phyloP scores from a whole-genome alignment of 1,140 invertebrate species.

The Delia radicum region DNA sequence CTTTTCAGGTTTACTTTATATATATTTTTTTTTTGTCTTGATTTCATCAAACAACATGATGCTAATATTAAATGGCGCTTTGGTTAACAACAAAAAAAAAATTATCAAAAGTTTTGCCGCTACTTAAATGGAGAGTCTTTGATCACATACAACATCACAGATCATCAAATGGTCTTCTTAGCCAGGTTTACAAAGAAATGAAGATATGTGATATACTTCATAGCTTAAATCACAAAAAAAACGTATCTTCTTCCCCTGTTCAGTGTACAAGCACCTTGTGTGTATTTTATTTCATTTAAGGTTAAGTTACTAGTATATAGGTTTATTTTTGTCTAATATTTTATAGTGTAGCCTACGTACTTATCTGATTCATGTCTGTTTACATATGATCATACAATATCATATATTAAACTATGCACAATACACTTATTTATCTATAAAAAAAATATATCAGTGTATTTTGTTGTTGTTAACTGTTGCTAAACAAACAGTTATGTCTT shows the following conservation, averaged over 20 bases:
- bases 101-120: slow-evolving; percentile 1
- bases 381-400: too few species aligned
- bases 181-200: not conserved
- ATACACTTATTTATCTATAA: too few species aligned
- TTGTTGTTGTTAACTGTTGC: too few species aligned
- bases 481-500: too few species aligned
- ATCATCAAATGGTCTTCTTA: not conserved
- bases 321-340: too few species aligned
- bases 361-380: too few species aligned
- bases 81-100: not conserved
- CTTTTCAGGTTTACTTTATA: not conserved
- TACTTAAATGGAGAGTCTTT: not conserved
- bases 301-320: too few species aligned
- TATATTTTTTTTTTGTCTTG: not conserved
- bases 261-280: not conserved
- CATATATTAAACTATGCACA: too few species aligned
- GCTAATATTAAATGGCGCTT: slow-evolving; percentile 4
- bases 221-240: not conserved
- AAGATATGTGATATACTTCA: not conserved
- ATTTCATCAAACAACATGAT: not conserved
- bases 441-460: too few species aligned
- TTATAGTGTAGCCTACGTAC: too few species aligned
- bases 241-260: not conserved
- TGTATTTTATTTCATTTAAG: not conserved
- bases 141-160: not conserved